Conservation (phyloP, 53 echinoderm and acorn worm species). For the Antedon mediterranea region DNA sequence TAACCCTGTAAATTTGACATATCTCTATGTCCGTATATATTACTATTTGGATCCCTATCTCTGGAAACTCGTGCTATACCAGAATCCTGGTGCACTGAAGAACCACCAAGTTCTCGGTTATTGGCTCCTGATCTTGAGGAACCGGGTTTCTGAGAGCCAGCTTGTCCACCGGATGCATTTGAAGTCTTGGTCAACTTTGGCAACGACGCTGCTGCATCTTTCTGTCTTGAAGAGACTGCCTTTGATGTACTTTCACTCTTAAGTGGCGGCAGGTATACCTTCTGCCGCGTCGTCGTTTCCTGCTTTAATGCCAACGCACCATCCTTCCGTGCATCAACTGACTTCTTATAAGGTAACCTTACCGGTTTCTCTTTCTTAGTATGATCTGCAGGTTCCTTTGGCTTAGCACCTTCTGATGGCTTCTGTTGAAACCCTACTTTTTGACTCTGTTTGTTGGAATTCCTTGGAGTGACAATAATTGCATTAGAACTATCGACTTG, state of each 20-base stretch:
- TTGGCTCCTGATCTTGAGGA: not conserved
- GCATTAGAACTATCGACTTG: not conserved
- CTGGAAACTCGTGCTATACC: constrained; percentile 2
- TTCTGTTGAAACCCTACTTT: constrained; percentile 29
- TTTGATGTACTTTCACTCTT: constrained; percentile 32
- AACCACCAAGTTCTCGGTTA: not conserved
- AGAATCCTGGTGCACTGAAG: not conserved
- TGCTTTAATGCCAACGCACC: constrained; percentile 46
- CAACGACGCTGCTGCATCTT: constrained; percentile 2
- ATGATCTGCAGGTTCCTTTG: not conserved
- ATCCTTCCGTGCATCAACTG: not conserved
- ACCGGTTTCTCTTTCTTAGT: not conserved
- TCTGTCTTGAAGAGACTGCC: constrained; percentile 13
- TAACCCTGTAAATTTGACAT: not conserved
- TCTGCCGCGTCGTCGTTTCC: constrained; percentile 55
- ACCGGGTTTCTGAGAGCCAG: not conserved
- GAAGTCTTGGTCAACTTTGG: constrained; percentile 10
- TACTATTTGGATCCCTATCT: not conserved
- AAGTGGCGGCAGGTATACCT: constrained; percentile 81
- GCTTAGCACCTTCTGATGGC: not conserved
- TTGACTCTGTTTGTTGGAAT: constrained; percentile 17
- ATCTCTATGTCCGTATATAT: not conserved
- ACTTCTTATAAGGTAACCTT: not conserved
- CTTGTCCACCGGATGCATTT: not conserved
- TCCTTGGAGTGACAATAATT: not conserved